Conservation (phyloP, 2,888 invertebrate species). For the Esperia sulphurella region DNA sequence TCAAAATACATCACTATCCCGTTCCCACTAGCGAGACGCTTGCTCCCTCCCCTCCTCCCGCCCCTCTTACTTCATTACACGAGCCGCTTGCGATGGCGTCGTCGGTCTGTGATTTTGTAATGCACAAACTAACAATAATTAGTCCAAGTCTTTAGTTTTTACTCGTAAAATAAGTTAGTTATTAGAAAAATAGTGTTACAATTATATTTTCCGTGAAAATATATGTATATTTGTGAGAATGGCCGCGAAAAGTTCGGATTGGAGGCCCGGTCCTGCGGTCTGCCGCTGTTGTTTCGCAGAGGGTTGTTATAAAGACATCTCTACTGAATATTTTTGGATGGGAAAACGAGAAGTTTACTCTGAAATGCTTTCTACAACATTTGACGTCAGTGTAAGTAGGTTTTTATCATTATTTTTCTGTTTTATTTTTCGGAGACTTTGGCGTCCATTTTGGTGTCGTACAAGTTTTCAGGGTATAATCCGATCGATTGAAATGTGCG, state of each 20-base stretch:
- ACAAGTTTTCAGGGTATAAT: slow-evolving; percentile 26
- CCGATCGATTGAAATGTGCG: slow-evolving; percentile 27
- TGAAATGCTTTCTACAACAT: slow-evolving; percentile 63
- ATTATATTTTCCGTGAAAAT: slow-evolving; percentile 41
- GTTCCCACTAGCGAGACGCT: too few species aligned
- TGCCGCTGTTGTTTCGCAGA: slow-evolving; percentile 69
- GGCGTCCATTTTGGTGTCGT: slow-evolving; percentile 48
- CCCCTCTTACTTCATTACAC: too few species aligned
- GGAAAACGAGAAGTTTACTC: slow-evolving; percentile 69
- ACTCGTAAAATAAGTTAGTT: slow-evolving; percentile 20
- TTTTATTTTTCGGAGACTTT: slow-evolving; percentile 14
- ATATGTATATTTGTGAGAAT: slow-evolving; percentile 42
- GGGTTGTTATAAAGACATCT: slow-evolving; percentile 72
- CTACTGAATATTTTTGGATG: slow-evolving; percentile 76
- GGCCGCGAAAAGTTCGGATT: slow-evolving; percentile 57
- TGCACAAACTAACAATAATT: slow-evolving; percentile 8
- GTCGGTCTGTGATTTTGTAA: slow-evolving; percentile 9
- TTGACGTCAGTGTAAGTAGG: slow-evolving; percentile 56
- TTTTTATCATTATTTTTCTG: neutral
- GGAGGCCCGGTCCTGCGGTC: slow-evolving; percentile 68
- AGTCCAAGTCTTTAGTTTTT: slow-evolving; percentile 8
- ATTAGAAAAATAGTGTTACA: slow-evolving; percentile 26
- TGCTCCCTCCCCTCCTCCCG: too few species aligned
- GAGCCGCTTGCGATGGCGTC: slow-evolving; percentile 11
- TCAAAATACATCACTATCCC: too few species aligned